Evolutionary conservation across 1,140 invertebrate species (phyloP), one percentile per base, ranked within the genome.

Genomic region (Heliconius nattereri): DNA sequence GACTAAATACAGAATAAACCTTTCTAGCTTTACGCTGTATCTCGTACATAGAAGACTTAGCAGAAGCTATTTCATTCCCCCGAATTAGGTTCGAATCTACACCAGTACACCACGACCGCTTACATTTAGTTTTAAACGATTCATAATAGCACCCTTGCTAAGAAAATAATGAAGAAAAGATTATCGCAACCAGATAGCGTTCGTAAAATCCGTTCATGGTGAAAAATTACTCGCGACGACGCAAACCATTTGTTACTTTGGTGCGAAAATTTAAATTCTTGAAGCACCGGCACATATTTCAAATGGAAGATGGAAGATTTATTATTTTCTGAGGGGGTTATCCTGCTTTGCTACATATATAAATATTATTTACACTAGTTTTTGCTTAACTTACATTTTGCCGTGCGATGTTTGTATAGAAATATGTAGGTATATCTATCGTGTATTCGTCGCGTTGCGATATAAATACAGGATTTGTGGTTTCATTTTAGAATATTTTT

Each of bases 221-320:
- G 84, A 85, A 85, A 85, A 86, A 87, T 85, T 81, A 78, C 75
- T 40, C 76, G 70, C 73, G 80, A 75, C 80, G 45, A 32, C 76
- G 76, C 32, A 74, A 75, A 78, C 76, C 80, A 81, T 81, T 81
- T 81, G 80, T 81, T 78, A 81, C 76, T 70, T 77, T 29, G 37
- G 20, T 73, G 79, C 37, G 57, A 80, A 72, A 78, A 80, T 83
- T 83, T 83, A 78, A 81, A 81, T 81, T 45, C 80, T 78, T 72
- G 60, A 71, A 57, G 73, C 49, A 40, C 54, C 49, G 40, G 74
- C 40, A 72, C 71, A 57, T 71, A 75, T 76, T 77, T 78, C 40
- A 45, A 81, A 81, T 72, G 35, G 71, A 40, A 37, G 71, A 81
- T 78, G 76, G 76, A 40, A 81, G 73, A 81, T 81, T 81, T 81